These are phyloP conservation scores for Clarias batrachus DNA, from an alignment of 2,113 vertebrate species.

Conservation along the genomic window DNA sequence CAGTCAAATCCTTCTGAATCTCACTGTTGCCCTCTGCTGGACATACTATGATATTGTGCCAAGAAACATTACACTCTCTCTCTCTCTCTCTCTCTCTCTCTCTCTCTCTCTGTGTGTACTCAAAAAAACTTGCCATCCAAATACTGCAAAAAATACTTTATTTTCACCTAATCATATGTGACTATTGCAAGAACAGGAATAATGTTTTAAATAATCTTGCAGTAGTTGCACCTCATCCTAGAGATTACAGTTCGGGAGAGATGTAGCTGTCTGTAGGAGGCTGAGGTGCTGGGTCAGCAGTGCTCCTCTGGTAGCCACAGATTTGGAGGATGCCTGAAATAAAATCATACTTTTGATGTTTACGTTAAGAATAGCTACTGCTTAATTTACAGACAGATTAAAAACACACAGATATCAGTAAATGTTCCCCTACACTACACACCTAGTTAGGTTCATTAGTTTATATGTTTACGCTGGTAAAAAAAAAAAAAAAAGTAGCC, in stretches of 20 bases:
- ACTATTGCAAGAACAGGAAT: neutral
- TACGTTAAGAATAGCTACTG: neutral
- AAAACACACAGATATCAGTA: neutral
- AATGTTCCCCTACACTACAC: neutral
- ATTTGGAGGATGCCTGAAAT: constrained; percentile 69
- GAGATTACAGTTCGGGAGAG: neutral
- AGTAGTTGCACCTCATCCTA: neutral
- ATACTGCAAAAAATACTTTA: constrained; percentile 37
- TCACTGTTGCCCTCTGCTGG: neutral
- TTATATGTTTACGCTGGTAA: neutral
- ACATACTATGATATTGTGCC: neutral
- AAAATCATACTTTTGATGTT: neutral
- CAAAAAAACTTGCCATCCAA: neutral
- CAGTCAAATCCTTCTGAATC: too few species aligned
- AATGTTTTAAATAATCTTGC: neutral
- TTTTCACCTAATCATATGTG: neutral
- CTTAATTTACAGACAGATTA: neutral
- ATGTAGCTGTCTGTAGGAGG: constrained; percentile 59
- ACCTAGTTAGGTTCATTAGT: neutral
- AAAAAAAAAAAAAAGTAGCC: neutral
- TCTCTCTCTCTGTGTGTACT: neutral
- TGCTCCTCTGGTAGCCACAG: constrained; percentile 69
- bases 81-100: too few species aligned
- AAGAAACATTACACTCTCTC: neutral
- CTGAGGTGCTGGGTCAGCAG: constrained; percentile 61